Evolutionary conservation across 2,888 invertebrate species (phyloP).

Genomic region (Smittia aterrima): DNA sequence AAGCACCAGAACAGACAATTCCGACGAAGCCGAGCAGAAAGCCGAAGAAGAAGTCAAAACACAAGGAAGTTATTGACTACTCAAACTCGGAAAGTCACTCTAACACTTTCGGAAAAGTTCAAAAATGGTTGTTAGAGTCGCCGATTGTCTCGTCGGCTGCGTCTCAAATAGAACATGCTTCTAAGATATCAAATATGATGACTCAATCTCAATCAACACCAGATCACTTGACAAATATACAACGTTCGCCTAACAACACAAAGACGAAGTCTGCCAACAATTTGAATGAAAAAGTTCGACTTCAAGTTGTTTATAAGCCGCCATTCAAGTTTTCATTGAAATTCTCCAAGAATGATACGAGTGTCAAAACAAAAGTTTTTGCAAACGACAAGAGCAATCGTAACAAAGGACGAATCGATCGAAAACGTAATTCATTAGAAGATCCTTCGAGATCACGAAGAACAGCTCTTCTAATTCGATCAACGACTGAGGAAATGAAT

Average conservation of each 20-base stretch:
- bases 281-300: constrained; percentile 68
- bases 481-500: constrained; percentile 47
- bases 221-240: constrained; percentile 51
- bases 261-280: constrained; percentile 71
- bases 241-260: constrained; percentile 57
- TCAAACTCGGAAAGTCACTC: constrained; percentile 50
- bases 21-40: constrained; percentile 48
- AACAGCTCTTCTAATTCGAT: constrained; percentile 49
- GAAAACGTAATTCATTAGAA: constrained; percentile 22
- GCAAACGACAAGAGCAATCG: constrained; percentile 42
- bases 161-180: constrained; percentile 53
- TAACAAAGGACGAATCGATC: constrained; percentile 42
- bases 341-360: constrained; percentile 55
- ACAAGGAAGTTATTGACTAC: constrained; percentile 64
- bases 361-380: constrained; percentile 53
- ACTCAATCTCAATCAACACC: constrained; percentile 85
- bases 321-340: constrained; percentile 84
- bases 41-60: constrained; percentile 60
- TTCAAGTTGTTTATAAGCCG: constrained; percentile 84
- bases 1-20: constrained; percentile 49
- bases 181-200: constrained; percentile 47
- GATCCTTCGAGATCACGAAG: constrained; percentile 46
- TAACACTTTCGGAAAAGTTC: constrained; percentile 70
- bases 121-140: constrained; percentile 78
- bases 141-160: constrained; percentile 55